Evolutionary conservation across 2,797 vertebrate genomes (phyloP).

Genomic region (Myotis findleyi): DNA sequence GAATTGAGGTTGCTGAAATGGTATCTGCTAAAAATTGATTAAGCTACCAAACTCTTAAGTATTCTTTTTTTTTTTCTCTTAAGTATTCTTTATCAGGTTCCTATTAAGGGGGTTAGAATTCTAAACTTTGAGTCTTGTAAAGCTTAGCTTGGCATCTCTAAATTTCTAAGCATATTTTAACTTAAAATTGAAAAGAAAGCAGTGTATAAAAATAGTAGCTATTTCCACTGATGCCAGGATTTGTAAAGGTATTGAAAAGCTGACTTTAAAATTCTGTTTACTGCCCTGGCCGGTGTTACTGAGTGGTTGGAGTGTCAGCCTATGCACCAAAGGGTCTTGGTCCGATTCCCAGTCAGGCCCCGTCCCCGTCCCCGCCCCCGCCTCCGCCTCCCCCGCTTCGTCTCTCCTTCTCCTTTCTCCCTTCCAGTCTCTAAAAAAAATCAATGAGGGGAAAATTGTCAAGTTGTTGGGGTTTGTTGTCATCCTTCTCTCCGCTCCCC

Average conservation of each 20-base stretch:
- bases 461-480: neutral
- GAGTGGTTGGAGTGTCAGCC: neutral
- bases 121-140: neutral
- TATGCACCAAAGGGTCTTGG: too few relatives aligned
- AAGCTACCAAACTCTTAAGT: neutral
- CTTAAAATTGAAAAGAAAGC: neutral
- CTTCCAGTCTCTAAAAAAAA: neutral
- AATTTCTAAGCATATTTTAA: neutral
- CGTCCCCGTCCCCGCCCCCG: too few relatives aligned
- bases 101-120: neutral
- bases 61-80: too few relatives aligned
- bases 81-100: slow-evolving; percentile 6
- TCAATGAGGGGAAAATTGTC: neutral
- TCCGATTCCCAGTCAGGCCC: neutral
- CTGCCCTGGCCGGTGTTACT: neutral
- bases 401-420: too few relatives aligned
- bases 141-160: neutral
- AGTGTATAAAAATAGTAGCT: neutral
- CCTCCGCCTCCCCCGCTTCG: too few relatives aligned
- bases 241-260: neutral
- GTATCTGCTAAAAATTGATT: neutral
- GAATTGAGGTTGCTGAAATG: neutral
- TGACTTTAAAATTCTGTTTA: neutral
- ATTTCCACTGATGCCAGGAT: neutral
- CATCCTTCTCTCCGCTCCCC: neutral